phyloP scores from a whole-genome alignment of 2,888 invertebrate species.

The Gasteruption jaculator region DNA sequence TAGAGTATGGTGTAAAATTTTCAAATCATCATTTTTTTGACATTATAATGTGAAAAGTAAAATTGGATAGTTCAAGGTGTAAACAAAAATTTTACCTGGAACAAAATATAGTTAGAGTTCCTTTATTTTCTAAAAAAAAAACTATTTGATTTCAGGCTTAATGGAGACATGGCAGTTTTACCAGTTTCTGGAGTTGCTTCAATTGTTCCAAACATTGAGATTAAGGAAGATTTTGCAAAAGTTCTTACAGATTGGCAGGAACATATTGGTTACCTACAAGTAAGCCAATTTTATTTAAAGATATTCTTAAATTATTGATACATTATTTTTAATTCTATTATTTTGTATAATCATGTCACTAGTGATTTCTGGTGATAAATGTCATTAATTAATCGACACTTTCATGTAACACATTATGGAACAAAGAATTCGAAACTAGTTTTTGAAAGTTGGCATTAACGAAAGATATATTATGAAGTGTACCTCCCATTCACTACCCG shows the following conservation, averaged over 20 bases:
- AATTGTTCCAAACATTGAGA: constrained; percentile 39
- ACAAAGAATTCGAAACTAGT: no score
- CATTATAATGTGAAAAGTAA: no score
- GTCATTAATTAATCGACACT: no score
- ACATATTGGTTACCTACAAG: constrained; percentile 53
- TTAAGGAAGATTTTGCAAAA: constrained; percentile 54
- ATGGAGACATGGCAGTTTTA: constrained; percentile 50
- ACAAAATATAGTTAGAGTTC: not conserved
- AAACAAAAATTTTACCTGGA: not conserved
- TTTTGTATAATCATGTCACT: no score
- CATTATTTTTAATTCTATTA: not conserved
- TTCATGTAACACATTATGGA: no score
- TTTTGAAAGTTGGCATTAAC: no score
- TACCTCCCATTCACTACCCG: no score
- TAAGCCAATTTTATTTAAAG: constrained; percentile 30
- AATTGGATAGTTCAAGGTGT: no score
- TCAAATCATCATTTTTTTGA: no score
- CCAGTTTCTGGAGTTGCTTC: constrained; percentile 44
- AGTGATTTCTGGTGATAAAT: no score
- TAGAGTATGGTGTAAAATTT: not conserved
- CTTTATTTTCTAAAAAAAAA: constrained; percentile 1
- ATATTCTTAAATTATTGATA: not conserved
- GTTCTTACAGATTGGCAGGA: constrained; percentile 55
- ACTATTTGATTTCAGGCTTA: constrained; percentile 45
- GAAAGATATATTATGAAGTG: no score